These are phyloP conservation scores for Epinephelus malabaricus DNA, from an alignment of 2,797 vertebrate species.

Conservation along the genomic window DNA sequence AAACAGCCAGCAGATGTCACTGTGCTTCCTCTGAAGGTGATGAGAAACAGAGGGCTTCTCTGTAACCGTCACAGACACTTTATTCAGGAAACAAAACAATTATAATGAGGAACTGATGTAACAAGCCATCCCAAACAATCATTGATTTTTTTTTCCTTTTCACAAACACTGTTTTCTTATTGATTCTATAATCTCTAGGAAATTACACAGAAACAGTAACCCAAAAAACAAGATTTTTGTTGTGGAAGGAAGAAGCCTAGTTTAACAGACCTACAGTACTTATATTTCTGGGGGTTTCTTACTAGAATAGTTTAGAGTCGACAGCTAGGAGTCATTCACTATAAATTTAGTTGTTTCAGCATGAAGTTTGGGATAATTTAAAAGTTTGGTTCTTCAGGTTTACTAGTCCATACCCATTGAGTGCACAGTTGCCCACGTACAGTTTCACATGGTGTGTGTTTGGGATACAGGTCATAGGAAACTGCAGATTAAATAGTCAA, in stretches of 20 bases:
- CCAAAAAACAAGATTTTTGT: neutral
- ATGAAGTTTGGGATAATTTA: neutral
- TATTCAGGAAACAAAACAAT: neutral
- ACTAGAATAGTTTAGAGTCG: neutral
- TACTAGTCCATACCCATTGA: too few relatives aligned
- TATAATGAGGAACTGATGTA: neutral
- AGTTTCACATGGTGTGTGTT: too few relatives aligned
- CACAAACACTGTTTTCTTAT: neutral
- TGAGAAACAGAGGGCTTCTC: neutral
- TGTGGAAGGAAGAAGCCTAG: neutral
- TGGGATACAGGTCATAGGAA: too few relatives aligned
- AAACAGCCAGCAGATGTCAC: constrained; percentile 70
- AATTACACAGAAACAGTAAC: neutral
- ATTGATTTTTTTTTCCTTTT: neutral
- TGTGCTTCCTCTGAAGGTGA: constrained; percentile 47
- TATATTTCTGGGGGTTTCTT: neutral
- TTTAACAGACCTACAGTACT: neutral
- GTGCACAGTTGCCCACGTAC: too few relatives aligned
- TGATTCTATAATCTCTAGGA: neutral
- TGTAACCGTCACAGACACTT: neutral
- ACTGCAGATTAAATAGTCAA: too few relatives aligned
- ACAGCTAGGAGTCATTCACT: neutral
- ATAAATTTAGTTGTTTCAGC: neutral
- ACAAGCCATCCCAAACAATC: neutral
- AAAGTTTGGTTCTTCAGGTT: neutral